phyloP scores from a whole-genome alignment of 2,113 vertebrate genomes.

The Hucho hucho region DNA sequence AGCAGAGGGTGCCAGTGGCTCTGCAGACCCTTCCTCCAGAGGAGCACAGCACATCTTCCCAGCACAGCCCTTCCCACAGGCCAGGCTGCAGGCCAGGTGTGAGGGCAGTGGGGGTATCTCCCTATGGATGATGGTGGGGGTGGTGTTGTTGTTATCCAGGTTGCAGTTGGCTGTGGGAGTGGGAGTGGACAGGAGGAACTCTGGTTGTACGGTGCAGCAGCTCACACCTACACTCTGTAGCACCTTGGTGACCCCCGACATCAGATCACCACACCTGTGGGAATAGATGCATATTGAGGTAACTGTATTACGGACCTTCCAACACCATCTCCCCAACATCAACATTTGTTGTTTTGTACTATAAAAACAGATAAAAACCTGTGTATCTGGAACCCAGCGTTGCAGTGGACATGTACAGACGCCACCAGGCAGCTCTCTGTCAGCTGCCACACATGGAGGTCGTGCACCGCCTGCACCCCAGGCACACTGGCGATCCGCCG shows the following conservation, averaged over 20 bases:
- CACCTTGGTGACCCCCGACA: conserved; percentile 59
- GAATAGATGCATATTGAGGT: background rate
- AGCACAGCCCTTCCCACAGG: conserved; percentile 65
- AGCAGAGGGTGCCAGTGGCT: conserved; percentile 15
- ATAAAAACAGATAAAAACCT: conserved; percentile 36
- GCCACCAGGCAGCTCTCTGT: conserved; percentile 59
- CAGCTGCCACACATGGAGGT: conserved; percentile 78
- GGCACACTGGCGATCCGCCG: conserved; percentile 55
- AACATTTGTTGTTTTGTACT: too few species aligned
- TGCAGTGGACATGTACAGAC: conserved; percentile 73
- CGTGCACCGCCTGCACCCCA: conserved; percentile 70
- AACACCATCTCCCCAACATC: background rate
- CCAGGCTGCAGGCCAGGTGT: conserved; percentile 54
- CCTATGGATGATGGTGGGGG: conserved; percentile 23
- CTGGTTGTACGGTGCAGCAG: conserved; percentile 75
- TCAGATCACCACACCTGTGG: conserved; percentile 58
- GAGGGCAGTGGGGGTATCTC: conserved; percentile 6
- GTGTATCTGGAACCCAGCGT: conserved; percentile 39
- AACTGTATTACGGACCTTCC: background rate
- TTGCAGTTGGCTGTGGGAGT: background rate
- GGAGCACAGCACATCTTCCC: conserved; percentile 66
- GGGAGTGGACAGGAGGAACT: conserved; percentile 46
- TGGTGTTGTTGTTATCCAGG: background rate
- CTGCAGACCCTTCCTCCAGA: conserved; percentile 15
- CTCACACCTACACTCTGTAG: conserved; percentile 64